Evolutionary conservation across 2,797 vertebrate genomes (phyloP).

Genomic region (Eulemur coronatus): DNA sequence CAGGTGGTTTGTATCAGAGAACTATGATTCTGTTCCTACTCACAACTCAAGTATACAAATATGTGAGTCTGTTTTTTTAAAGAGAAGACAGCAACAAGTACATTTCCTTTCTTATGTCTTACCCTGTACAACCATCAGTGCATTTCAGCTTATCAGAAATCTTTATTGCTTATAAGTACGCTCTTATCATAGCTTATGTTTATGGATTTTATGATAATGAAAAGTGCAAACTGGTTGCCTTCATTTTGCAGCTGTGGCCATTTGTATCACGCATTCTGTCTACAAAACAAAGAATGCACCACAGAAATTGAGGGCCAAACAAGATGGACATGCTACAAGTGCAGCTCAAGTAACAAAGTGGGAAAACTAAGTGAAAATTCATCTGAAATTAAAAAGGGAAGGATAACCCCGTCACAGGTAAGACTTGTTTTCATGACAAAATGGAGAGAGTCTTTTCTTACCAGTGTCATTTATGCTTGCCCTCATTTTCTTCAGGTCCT

Average conservation of each 20-base stretch:
- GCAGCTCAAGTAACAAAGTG: conserved; percentile 90
- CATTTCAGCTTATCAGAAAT: neutral
- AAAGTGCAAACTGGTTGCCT: conserved; percentile 20
- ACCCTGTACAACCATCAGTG: neutral
- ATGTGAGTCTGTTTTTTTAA: neutral
- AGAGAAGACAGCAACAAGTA: neutral
- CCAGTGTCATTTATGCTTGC: neutral
- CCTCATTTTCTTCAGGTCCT: neutral
- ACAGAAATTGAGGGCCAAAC: conserved; percentile 82
- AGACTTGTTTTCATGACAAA: conserved; percentile 38
- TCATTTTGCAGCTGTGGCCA: conserved; percentile 92
- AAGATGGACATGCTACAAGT: conserved; percentile 95
- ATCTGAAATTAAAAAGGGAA: conserved; percentile 83
- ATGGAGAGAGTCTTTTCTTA: neutral
- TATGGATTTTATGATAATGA: neutral
- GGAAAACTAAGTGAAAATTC: conserved; percentile 85
- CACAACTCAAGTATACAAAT: neutral
- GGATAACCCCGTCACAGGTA: conserved; percentile 91
- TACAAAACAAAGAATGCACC: conserved; percentile 92
- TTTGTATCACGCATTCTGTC: conserved; percentile 95
- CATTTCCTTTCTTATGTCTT: neutral
- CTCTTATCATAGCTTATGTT: neutral
- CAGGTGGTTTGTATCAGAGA: conserved; percentile 1
- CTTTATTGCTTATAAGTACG: neutral
- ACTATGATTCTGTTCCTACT: neutral